These are phyloP conservation scores for Nannobrachium achirus DNA, from an alignment of 2,113 vertebrate genomes.

Conservation along the genomic window DNA sequence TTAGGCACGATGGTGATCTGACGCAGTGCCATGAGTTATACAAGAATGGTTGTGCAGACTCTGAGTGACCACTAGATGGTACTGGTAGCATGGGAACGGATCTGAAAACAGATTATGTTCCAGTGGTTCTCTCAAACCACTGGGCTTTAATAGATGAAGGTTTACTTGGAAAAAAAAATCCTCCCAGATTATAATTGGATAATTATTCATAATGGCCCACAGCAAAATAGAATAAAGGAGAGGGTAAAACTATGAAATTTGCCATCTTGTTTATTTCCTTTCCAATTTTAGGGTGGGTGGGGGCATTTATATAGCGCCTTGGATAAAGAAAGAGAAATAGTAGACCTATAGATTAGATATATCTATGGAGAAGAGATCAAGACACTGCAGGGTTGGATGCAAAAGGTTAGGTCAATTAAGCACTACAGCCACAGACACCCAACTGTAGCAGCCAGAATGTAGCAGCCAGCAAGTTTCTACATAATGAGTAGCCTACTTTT, in stretches of 20 bases:
- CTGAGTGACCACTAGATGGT: conserved; percentile 43
- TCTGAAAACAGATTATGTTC: too few species aligned
- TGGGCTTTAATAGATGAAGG: too few species aligned
- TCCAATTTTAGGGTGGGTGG: too few species aligned
- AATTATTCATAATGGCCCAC: conserved; percentile 35
- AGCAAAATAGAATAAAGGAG: conserved; percentile 13
- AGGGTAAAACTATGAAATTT: conserved; percentile 18
- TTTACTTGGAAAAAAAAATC: too few species aligned
- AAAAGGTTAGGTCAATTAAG: conserved; percentile 51
- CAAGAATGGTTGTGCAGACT: neutral
- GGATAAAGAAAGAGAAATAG: too few species aligned
- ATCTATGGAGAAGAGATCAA: too few species aligned
- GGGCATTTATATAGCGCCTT: too few species aligned
- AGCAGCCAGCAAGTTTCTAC: neutral
- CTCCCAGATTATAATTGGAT: conserved; percentile 48
- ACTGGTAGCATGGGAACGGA: conserved; percentile 32
- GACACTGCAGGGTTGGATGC: conserved; percentile 48
- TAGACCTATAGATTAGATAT: too few species aligned
- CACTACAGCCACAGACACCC: conserved; percentile 44
- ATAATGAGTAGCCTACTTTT: too few species aligned
- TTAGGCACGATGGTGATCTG: conserved; percentile 6
- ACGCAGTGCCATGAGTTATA: neutral
- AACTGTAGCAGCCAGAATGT: conserved; percentile 31
- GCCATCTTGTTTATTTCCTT: conserved; percentile 39
- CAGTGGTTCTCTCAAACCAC: too few species aligned